These are phyloP conservation scores for Macropodus opercularis DNA, from an alignment of 2,797 vertebrate genomes.

Conservation along the genomic window DNA sequence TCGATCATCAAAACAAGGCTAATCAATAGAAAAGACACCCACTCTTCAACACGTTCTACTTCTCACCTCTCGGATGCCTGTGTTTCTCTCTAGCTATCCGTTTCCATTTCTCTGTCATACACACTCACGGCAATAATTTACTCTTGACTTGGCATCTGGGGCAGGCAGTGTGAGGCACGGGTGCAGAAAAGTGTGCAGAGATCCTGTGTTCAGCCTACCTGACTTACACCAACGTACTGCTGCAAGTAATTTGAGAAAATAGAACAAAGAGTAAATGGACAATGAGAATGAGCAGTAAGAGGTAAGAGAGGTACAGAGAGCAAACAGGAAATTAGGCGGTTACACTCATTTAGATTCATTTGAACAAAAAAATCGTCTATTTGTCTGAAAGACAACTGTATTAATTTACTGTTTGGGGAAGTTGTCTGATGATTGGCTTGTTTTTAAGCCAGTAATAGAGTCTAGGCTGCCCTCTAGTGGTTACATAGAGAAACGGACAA, in stretches of 20 bases:
- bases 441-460: not conserved
- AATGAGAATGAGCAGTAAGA: too few relatives aligned
- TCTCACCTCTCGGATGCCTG: not conserved
- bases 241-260: not conserved
- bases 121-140: constrained; percentile 56
- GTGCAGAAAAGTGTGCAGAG: constrained; percentile 28
- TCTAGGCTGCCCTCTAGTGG: constrained; percentile 70
- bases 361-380: too few relatives aligned
- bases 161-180: constrained; percentile 46
- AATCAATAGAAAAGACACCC: constrained; percentile 55
- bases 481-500: constrained; percentile 2
- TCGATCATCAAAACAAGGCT: constrained; percentile 51
- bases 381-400: too few relatives aligned
- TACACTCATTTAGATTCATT: too few relatives aligned
- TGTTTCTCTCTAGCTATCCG: constrained; percentile 8
- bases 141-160: constrained; percentile 71
- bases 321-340: too few relatives aligned
- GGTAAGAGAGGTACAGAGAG: too few relatives aligned
- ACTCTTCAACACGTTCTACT: constrained; percentile 31
- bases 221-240: constrained; percentile 5
- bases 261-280: not conserved
- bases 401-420: too few relatives aligned
- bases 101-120: constrained; percentile 26
- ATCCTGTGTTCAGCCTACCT: constrained; percentile 39
- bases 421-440: too few relatives aligned